Conservation (phyloP, 2,888 invertebrate species). For the Euzophera pinguis region DNA sequence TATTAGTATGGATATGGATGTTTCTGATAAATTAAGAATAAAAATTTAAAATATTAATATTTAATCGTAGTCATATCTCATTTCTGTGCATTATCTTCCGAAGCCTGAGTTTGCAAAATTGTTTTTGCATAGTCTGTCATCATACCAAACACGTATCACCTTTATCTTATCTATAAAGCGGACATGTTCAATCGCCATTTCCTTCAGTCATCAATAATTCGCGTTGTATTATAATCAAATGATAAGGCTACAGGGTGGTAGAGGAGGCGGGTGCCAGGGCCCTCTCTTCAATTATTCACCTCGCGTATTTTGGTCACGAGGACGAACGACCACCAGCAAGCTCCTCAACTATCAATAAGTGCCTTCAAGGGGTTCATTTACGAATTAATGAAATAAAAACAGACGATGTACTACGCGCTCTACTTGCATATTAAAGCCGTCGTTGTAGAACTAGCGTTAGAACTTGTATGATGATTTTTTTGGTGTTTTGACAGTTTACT, state of each 20-base stretch:
- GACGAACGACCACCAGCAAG: slow-evolving; percentile 36
- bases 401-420: slow-evolving; percentile 31
- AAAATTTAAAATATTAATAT: not conserved
- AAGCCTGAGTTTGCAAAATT: not conserved
- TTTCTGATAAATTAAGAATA: too few species aligned
- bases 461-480: too few species aligned
- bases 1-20: too few species aligned
- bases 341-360: slow-evolving; percentile 34
- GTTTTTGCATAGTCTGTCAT: not conserved
- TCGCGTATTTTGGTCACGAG: slow-evolving; percentile 74
- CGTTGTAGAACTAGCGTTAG: not conserved
- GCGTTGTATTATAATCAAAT: slow-evolving; percentile 42
- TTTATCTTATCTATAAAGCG: slow-evolving; percentile 1
- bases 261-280: slow-evolving; percentile 32
- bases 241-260: slow-evolving; percentile 43
- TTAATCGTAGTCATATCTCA: not conserved
- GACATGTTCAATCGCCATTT: slow-evolving; percentile 4
- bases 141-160: not conserved
- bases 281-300: slow-evolving; percentile 66
- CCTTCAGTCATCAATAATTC: slow-evolving; percentile 25
- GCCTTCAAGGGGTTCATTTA: slow-evolving; percentile 49
- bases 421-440: slow-evolving; percentile 19
- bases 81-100: not conserved
- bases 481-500: too few species aligned
- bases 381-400: slow-evolving; percentile 47